These are phyloP conservation scores for Phalacrocorax brasilianus DNA, from an alignment of 2,113 vertebrate species.

Conservation along the genomic window DNA sequence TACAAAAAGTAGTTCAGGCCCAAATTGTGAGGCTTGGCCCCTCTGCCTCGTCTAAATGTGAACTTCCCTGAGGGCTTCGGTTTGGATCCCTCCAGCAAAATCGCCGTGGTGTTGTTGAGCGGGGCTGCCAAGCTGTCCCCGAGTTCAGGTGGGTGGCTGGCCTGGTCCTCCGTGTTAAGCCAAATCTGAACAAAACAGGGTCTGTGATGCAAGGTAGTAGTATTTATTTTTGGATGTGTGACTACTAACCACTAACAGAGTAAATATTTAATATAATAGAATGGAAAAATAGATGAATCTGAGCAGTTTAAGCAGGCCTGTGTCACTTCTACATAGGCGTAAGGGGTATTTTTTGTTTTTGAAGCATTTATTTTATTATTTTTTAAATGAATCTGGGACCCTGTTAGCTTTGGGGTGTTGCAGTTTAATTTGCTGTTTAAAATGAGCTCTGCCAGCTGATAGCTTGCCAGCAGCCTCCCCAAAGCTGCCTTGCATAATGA, in stretches of 20 bases:
- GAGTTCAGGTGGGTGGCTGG: not conserved
- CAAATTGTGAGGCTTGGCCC: not conserved
- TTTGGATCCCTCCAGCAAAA: not conserved
- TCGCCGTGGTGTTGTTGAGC: accelerated
- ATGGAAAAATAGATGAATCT: not conserved
- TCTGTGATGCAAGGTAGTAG: conserved; percentile 23
- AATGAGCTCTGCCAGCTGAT: not conserved
- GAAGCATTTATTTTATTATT: not conserved
- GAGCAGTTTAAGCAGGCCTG: not conserved
- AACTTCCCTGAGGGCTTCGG: not conserved
- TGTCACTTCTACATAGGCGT: not conserved
- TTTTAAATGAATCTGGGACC: not conserved
- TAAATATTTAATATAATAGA: conserved; percentile 54
- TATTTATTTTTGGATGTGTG: conserved; percentile 48
- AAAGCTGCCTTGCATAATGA: not conserved
- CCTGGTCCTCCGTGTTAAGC: not conserved
- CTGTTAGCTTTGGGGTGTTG: not conserved
- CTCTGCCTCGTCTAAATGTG: not conserved
- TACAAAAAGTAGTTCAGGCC: not conserved
- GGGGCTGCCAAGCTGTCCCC: not conserved
- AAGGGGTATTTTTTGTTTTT: not conserved
- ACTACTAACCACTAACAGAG: conserved; percentile 7
- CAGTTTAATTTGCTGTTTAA: not conserved
- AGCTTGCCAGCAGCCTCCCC: not conserved
- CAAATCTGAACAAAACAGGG: not conserved